Base-by-base conservation (phyloP, 2,113 vertebrate genomes). In the Ranitomeya imitator region DNA sequence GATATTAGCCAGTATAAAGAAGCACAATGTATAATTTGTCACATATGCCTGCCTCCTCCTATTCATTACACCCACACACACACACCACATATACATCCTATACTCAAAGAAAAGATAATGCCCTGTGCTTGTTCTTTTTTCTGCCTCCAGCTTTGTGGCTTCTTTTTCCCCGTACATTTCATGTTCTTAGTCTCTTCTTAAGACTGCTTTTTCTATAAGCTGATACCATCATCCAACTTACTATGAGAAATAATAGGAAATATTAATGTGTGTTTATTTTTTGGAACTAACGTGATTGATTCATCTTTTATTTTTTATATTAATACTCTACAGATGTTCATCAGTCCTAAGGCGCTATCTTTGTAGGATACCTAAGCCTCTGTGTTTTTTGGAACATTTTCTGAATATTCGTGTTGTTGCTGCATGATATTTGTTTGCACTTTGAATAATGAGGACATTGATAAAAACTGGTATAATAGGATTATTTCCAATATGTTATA, bases 21-120 rank as follows among this genome's bases (percentile, higher is more conserved):
- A 81, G 78, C 77, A 87, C 77, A 87, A 80, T 69, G 61, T 87
- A 79, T 89, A 73, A 89, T 89, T 69, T 89, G 87, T 89, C 59
- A 89, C 82, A 89, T 55, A 89, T 88, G 86, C 69, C 71, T 74
- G 21, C 59, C 83, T 85, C 61, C 83, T 85, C 60, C 59, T 69
- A 57, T 78, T 85, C 73, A 85, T 89, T 89, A 84, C 87, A 89
- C 74, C 82, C 87, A 84, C 73, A 82, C 60, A 51, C 18, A 77
- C 63, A 78, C 59, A 73, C 54, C 86, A 61, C 52, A 67, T 86
- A 79, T 60, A 67, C 45, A 86, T 86, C 74, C 60, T 79, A 79
- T 55, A 55, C 14, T 45, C 67, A 83, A 78, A 45, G 45, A 61
- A 86, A 65, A 79, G 59, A 78, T 78, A 63, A 54, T 86, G 85